Conservation (phyloP, 2,113 vertebrate genomes). For the Ursus arctos region DNA sequence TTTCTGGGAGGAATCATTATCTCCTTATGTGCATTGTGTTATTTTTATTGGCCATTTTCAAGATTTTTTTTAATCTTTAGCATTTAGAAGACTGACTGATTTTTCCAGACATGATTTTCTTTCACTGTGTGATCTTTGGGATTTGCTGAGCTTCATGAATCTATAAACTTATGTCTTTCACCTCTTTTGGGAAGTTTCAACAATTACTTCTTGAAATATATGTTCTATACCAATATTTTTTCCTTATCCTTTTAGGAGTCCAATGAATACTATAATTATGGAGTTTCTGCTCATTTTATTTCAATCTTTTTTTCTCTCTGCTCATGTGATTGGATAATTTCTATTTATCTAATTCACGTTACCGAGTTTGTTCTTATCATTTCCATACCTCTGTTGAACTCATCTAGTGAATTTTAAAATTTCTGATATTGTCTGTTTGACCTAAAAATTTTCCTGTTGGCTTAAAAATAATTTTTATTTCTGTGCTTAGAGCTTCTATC, state of each 20-base stretch:
- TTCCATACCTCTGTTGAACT: neutral
- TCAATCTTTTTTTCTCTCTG: neutral
- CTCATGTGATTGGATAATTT: neutral
- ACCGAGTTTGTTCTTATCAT: neutral
- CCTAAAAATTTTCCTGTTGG: neutral
- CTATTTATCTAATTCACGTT: neutral
- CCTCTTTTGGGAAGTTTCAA: neutral
- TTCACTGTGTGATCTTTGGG: neutral
- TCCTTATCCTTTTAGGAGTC: neutral
- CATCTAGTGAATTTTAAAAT: neutral
- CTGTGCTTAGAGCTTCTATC: neutral
- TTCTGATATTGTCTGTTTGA: neutral
- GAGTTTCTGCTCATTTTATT: neutral
- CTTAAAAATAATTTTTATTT: neutral
- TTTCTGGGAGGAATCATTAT: neutral
- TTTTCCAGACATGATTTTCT: neutral
- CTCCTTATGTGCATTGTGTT: neutral
- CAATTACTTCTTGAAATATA: neutral
- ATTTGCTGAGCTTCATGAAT: neutral
- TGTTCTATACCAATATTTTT: neutral
- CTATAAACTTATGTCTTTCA: neutral
- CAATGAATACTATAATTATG: neutral
- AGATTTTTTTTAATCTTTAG: neutral
- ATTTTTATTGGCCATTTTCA: constrained; percentile 13
- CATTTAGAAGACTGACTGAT: neutral